These are phyloP conservation scores for Heliocidaris erythrogramma DNA, from an alignment of 35 echinoderm and acorn worm species.

Conservation along the genomic window DNA sequence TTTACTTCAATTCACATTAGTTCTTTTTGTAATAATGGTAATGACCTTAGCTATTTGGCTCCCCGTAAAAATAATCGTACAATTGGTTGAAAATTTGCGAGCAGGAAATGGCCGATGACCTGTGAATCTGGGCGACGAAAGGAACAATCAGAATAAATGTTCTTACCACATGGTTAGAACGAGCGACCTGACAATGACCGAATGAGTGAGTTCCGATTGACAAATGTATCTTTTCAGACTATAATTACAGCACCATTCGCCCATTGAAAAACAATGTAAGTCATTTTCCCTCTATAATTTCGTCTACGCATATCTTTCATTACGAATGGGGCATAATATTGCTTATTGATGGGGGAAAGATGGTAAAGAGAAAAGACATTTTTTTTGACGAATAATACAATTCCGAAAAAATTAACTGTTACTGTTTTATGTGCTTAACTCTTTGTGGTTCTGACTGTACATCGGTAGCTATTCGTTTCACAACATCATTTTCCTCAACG, in stretches of 20 bases:
- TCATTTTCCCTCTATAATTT: background rate
- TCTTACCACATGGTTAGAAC: background rate
- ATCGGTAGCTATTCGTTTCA: too few relatives aligned
- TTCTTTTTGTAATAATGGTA: background rate
- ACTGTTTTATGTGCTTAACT: too few relatives aligned
- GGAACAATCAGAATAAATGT: background rate
- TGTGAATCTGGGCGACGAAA: background rate
- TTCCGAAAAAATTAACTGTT: too few relatives aligned
- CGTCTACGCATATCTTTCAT: background rate
- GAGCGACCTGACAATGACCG: conserved; percentile 31
- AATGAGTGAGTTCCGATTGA: conserved; percentile 35
- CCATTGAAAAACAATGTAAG: background rate
- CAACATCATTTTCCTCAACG: too few relatives aligned
- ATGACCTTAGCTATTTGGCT: background rate
- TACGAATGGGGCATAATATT: background rate
- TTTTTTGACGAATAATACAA: too few relatives aligned
- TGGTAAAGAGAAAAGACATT: too few relatives aligned
- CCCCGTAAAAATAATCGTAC: background rate
- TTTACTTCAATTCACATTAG: background rate
- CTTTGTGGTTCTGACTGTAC: too few relatives aligned
- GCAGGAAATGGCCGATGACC: conserved; percentile 25
- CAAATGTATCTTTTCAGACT: conserved; percentile 23
- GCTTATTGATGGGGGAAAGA: too few relatives aligned
- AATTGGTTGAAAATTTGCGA: conserved; percentile 18
- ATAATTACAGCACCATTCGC: background rate